A percentile compares a stretch with the other conserved stretches of the same genome.
phyloP scores from a whole-genome alignment of 2,797 vertebrate species.

The Alosa sapidissima region DNA sequence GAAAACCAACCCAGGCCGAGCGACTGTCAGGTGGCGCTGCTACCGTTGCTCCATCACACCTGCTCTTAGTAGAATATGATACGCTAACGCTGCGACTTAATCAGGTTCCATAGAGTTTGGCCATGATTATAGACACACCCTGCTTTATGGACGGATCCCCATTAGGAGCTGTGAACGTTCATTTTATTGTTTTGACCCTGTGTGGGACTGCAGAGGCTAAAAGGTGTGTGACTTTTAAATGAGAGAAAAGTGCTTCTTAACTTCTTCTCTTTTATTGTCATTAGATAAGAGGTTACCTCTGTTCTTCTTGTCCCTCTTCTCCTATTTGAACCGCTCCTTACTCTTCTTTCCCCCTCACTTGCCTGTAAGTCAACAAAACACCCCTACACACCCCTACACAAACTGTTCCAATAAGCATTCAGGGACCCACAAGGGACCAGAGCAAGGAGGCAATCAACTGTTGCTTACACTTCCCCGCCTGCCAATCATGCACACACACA shows the following conservation, averaged over 20 bases:
- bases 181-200: not conserved
- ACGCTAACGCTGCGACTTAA: not conserved
- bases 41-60: too few species aligned
- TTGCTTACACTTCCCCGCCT: slow-evolving; percentile 32
- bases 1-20: too few species aligned
- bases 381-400: not conserved
- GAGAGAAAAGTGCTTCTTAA: not conserved
- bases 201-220: not conserved
- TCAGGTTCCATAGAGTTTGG: not conserved
- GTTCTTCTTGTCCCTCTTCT: not conserved
- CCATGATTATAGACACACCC: slow-evolving; percentile 3
- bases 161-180: not conserved
- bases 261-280: not conserved
- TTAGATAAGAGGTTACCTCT: not conserved
- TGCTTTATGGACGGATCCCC: not conserved
- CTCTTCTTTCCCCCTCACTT: not conserved
- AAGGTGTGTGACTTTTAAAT: not conserved
- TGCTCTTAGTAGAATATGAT: not conserved
- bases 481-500: slow-evolving; percentile 25
- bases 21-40: too few species aligned
- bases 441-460: slow-evolving; percentile 31
- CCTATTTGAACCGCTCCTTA: not conserved
- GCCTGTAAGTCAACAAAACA: not conserved
- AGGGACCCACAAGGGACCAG: not conserved
- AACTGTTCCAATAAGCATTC: slow-evolving; percentile 36